Base-by-base conservation (phyloP, 2,797 vertebrate species). In the Periophthalmus magnuspinnatus region DNA sequence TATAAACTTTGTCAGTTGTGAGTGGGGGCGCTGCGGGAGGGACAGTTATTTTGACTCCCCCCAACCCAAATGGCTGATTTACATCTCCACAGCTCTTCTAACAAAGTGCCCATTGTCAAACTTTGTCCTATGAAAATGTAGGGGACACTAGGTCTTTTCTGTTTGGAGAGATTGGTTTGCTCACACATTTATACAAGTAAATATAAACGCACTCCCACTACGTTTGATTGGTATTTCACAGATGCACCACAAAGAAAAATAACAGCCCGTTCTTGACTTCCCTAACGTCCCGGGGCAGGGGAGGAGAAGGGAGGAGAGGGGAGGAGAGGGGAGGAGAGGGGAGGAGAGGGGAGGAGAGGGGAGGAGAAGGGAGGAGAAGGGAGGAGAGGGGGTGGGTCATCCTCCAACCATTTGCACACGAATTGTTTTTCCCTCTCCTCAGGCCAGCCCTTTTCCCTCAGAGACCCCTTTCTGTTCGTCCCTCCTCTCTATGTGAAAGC, bases 41-140 rank as follows among this genome's bases (percentile, higher is more conserved):
- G 91, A 92, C 86, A 88, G 84, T 89, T 90, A 89, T 92, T 92
- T 92, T 92, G 92, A 93, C 88, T 90, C 78, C 21, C 83, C 86
- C 89, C 83, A 82, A 88, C 86, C 89, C 83, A 82, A 88, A 91
- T 91, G 85, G 89, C 88, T 91, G 91, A 93, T 93, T 94, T 94
- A 93, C 92, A 94, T 94, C 89, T 93, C 89, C 90, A 93, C 91
- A 93, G 93, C 83, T 88, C 84, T 81, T 89, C 88, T 91, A 91
- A 94, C 89, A 93, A 93, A 93, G 93, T 93, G 88, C 77, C 89
- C 88, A 93, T 94, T 93, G 92, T 93, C 87, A 88, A n/a, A 86
- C 79, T 83, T 77, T 92, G 91, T 93, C 90, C 90, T 91, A 92
- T 93, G 91, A 92, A 93, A 91, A 92, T 90, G 89, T 88, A 91